Conservation (phyloP, 2,113 vertebrate genomes). For the Psammodynastes pulverulentus region DNA sequence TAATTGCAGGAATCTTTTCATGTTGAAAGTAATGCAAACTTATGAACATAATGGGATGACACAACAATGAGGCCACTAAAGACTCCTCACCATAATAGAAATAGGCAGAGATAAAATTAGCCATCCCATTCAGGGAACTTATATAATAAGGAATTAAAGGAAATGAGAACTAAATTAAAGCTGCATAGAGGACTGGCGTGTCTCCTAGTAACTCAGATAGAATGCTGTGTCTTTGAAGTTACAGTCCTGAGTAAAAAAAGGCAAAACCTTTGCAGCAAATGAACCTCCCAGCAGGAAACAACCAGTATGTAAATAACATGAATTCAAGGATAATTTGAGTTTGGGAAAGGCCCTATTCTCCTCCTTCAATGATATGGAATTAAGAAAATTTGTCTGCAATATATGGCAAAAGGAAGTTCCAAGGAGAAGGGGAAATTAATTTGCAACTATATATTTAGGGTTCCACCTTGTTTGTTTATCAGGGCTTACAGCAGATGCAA, state of each 20-base stretch:
- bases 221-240: neutral
- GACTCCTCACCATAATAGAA: neutral
- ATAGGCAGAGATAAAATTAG: neutral
- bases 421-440: neutral
- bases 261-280: neutral
- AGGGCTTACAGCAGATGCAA: neutral
- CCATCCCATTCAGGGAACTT: neutral
- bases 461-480: neutral
- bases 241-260: neutral
- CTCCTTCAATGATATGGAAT: neutral
- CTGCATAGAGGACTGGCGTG: neutral
- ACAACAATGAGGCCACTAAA: neutral
- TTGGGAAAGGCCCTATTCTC: neutral
- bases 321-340: neutral
- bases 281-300: neutral
- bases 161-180: slow-evolving; percentile 18
- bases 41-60: slow-evolving; percentile 2
- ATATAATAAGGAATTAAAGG: slow-evolving; percentile 2
- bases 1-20: slow-evolving; percentile 12
- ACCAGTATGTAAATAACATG: neutral
- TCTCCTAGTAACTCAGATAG: neutral
- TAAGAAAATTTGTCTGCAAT: neutral
- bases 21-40: neutral
- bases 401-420: neutral
- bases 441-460: neutral